phyloP scores from a whole-genome alignment of 2,888 invertebrate species.

The Rhingia campestris region DNA sequence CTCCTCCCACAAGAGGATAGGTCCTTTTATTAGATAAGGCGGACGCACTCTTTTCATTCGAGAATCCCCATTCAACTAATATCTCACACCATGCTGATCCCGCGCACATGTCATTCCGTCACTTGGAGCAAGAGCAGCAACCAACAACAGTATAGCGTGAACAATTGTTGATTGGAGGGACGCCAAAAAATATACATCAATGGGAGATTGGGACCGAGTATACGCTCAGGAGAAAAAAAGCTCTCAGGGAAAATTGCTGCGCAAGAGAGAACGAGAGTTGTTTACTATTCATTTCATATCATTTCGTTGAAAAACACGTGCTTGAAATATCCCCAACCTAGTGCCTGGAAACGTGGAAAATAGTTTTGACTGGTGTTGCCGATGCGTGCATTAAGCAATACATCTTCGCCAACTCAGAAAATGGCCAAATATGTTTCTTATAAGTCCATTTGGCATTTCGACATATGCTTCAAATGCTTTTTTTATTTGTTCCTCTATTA shows the following conservation, averaged over 20 bases:
- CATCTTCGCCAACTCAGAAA: not conserved
- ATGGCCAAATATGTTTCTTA: no score
- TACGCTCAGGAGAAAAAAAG: slow-evolving; percentile 55
- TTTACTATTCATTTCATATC: no score
- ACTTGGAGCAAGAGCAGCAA: slow-evolving; percentile 61
- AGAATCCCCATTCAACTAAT: slow-evolving; percentile 70
- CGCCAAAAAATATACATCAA: slow-evolving; percentile 51
- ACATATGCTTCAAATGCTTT: no score
- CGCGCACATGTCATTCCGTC: slow-evolving; percentile 72
- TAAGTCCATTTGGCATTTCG: no score
- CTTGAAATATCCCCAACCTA: slow-evolving; percentile 34
- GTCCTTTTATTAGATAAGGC: slow-evolving; percentile 71
- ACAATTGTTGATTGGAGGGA: slow-evolving; percentile 74
- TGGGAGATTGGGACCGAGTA: slow-evolving; percentile 19
- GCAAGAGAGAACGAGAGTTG: slow-evolving; percentile 38
- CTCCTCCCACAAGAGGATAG: slow-evolving; percentile 73
- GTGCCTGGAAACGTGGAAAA: slow-evolving; percentile 34
- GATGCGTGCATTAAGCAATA: not conserved
- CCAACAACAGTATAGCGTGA: slow-evolving; percentile 64
- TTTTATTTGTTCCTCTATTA: no score
- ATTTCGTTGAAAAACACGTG: slow-evolving; percentile 59
- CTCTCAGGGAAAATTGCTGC: slow-evolving; percentile 27
- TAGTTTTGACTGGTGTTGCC: slow-evolving; percentile 36
- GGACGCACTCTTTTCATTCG: slow-evolving; percentile 70
- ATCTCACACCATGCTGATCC: slow-evolving; percentile 59